These are phyloP conservation scores for Rhodeus uyekii DNA, from an alignment of 2,797 vertebrate genomes.

Conservation along the genomic window DNA sequence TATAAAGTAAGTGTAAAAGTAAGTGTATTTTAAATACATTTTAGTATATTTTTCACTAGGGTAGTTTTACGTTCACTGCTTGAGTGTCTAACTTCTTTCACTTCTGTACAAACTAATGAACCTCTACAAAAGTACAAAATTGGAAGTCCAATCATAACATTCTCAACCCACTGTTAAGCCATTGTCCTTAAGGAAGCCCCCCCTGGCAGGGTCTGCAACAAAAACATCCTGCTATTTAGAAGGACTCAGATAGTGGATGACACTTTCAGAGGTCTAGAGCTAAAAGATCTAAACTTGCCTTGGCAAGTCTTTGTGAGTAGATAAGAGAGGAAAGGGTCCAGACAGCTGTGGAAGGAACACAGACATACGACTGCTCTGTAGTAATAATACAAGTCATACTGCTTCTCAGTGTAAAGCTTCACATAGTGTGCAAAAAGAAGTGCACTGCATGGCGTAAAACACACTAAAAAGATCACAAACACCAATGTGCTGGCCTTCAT, in stretches of 20 bases:
- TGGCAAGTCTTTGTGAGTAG: constrained; percentile 80
- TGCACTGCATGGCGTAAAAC: constrained; percentile 86
- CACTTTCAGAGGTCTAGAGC: constrained; percentile 47
- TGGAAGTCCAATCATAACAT: constrained; percentile 28
- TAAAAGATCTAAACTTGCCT: constrained; percentile 66
- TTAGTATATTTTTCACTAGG: no score
- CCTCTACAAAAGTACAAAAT: not conserved
- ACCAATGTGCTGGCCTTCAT: constrained; percentile 83
- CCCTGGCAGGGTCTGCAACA: not conserved
- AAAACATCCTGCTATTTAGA: constrained; percentile 37
- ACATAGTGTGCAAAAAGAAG: constrained; percentile 85
- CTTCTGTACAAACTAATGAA: not conserved
- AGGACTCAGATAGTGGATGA: constrained; percentile 55
- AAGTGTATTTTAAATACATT: no score
- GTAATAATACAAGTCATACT: constrained; percentile 81
- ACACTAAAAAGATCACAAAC: constrained; percentile 85
- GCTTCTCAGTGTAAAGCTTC: constrained; percentile 73
- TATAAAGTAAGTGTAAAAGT: no score
- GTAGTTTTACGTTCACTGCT: not conserved
- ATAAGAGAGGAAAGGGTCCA: constrained; percentile 91
- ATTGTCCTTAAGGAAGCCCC: constrained; percentile 29
- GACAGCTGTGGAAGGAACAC: constrained; percentile 91
- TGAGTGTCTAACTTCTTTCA: not conserved
- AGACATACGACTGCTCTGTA: constrained; percentile 86
- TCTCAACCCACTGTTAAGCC: constrained; percentile 8